Evolutionary conservation across 2,113 vertebrate species (phyloP), one percentile per base, ranked within the genome.

Genomic region (Phainopepla nitens): DNA sequence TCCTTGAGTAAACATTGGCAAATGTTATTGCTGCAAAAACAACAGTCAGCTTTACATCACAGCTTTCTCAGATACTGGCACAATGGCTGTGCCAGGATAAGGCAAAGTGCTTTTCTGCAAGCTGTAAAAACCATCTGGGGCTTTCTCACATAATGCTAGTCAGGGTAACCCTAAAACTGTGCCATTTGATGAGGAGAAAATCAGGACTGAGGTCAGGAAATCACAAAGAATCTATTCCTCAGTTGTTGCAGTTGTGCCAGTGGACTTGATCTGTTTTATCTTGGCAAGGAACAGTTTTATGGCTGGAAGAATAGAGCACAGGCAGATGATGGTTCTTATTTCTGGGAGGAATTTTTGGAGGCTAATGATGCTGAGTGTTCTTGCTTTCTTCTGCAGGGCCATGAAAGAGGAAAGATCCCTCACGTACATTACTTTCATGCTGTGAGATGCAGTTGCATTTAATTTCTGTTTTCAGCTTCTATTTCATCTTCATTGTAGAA

Each of bases 1-100:
- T 95, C 53, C 57, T 65, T 95, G 51, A 91, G 66, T 94, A 97
- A 94, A 94, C 94, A 91, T 68, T 95, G 94, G 84, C 81, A 95
- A 94, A 54, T 86, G 68, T 85, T 92, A 66, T 54, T 91, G 73
- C 77, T 91, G 65, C 36, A 72, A 72, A 79, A 97, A 77, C 80
- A 94, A 62, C 51, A 76, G 73, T 60, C 83, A 93, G 57, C 72
- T 85, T 69, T 83, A n/a, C 50, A 82, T 90, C 75, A 60, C 68
- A 80, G 58, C 68, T 88, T 95, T 94, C 82, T 93, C 60, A 58
- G 82, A 66, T 81, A 39, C 22, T 66, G 82, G 73, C 75, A 85
- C 79, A 94, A 80, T 75, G 79, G 62, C 57, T 62, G 35, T 86
- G 58, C 71, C 56, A 73, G 47, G 35, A 33, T 65, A 80, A 77